Base-by-base conservation (phyloP, 2,797 vertebrate genomes). In the Poliocrania exsul region DNA sequence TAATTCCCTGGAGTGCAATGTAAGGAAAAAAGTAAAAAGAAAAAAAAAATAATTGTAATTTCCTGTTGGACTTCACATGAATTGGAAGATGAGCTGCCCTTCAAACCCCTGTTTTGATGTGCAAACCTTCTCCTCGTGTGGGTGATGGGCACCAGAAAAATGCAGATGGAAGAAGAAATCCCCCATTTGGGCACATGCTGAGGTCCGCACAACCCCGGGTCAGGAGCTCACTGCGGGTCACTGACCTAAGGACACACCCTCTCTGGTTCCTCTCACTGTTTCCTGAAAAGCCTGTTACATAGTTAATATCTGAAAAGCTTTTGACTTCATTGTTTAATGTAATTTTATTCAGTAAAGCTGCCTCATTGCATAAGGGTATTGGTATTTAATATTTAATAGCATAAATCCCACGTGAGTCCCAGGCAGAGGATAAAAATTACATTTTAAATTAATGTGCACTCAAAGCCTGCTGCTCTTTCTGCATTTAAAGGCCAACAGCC, bases 341-440 rank as follows among this genome's bases (percentile, higher is more conserved):
- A 62, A 93, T 93, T 93, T 90, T 77, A 95, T 94, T 95, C 94
- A 95, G 46, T 93, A 84, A 95, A 93, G 71, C 75, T 91, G 84
- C 82, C 80, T 85, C 70, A 19, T 91, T 94, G 82, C 92, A 90
- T 86, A 96, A 96, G 97, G 94, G 93, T 95, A 94, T 95, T 91
- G 88, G 83, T 95, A 96, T 97, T 97, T 97, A 97, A 95, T 97
- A 96, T 96, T 97, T 97, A 95, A 96, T 94, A 79, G 86, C 87
- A 60, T 62, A 91, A 96, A 93, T 97, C 95, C 94, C 96, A 81
- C 29, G 8, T 92, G 95, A 91, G 88, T 88, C 70, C 79, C 60
- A 65, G 89, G 88, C 86, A 92, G 81, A 85, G 87, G 73, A 94
- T 88, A 93, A 83, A 96, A 96, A 96, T 96, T 95, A 69, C 84